A percentile compares a stretch with the other conserved stretches of the same genome.
phyloP scores from a whole-genome alignment of 1,140 invertebrate species.

The Papilio polytes region DNA sequence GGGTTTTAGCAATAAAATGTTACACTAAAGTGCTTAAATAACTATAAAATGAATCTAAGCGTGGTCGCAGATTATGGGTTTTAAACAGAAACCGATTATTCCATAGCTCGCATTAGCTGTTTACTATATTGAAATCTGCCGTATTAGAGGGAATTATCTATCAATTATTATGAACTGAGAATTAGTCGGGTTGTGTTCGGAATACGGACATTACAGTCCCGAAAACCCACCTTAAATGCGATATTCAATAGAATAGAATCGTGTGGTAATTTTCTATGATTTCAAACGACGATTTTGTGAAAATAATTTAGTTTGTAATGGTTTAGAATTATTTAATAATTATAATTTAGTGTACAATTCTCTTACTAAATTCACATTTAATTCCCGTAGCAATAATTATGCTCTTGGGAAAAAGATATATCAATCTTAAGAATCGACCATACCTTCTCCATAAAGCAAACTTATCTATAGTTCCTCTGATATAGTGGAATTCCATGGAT shows the following conservation, averaged over 20 bases:
- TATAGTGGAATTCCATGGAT: too few species aligned
- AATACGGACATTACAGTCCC: neutral
- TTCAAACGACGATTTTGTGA: neutral
- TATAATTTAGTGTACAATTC: neutral
- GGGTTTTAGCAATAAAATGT: too few species aligned
- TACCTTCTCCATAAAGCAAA: too few species aligned
- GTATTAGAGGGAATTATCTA: slow-evolving; percentile 6
- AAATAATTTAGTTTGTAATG: neutral
- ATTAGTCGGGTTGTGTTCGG: neutral
- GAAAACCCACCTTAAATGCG: neutral
- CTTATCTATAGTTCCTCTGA: too few species aligned
- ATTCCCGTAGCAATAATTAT: too few species aligned
- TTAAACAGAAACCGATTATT: neutral
- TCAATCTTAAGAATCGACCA: too few species aligned
- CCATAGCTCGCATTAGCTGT: neutral
- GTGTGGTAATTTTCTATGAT: neutral
- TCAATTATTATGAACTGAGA: slow-evolving; percentile 15
- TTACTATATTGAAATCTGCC: neutral
- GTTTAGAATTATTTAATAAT: neutral
- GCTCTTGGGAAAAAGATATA: too few species aligned
- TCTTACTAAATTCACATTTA: too few species aligned
- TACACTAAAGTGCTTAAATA: too few species aligned
- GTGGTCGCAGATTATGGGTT: neutral
- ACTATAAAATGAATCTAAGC: too few species aligned
- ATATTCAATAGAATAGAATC: neutral